These are phyloP conservation scores for Diceros bicornis DNA, from an alignment of 2,797 vertebrate species.

Conservation along the genomic window DNA sequence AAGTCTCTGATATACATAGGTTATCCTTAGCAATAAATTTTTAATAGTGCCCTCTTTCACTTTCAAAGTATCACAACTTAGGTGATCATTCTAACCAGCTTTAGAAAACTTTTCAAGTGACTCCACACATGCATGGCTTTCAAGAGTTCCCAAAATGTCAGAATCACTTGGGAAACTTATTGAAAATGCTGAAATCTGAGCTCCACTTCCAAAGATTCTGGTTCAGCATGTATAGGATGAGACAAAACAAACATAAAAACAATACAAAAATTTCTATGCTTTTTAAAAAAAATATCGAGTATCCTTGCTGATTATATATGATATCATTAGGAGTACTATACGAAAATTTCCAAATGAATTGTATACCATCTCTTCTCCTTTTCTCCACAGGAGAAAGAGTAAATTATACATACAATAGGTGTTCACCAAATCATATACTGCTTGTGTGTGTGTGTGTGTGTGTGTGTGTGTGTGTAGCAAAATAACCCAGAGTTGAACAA, in stretches of 20 bases:
- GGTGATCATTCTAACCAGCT: background rate
- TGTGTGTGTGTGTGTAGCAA: background rate
- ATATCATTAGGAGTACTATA: background rate
- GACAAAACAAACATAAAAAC: background rate
- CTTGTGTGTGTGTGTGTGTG: background rate
- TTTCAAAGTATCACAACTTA: background rate
- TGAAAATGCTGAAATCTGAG: background rate
- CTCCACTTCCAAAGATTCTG: background rate
- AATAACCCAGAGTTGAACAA: background rate
- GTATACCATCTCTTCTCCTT: background rate
- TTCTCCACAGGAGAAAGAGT: background rate
- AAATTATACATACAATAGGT: background rate
- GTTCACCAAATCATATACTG: background rate
- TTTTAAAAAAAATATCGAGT: background rate
- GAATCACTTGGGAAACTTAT: background rate
- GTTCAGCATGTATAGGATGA: background rate
- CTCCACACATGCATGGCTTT: background rate
- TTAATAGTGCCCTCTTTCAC: background rate
- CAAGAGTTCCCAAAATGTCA: background rate
- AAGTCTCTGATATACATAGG: background rate
- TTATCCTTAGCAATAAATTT: background rate
- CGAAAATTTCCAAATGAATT: background rate
- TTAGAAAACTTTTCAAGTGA: background rate
- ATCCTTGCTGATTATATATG: background rate
- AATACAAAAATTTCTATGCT: background rate